Base-by-base conservation (phyloP, 1,140 invertebrate genomes). In the Drosophila asahinai region DNA sequence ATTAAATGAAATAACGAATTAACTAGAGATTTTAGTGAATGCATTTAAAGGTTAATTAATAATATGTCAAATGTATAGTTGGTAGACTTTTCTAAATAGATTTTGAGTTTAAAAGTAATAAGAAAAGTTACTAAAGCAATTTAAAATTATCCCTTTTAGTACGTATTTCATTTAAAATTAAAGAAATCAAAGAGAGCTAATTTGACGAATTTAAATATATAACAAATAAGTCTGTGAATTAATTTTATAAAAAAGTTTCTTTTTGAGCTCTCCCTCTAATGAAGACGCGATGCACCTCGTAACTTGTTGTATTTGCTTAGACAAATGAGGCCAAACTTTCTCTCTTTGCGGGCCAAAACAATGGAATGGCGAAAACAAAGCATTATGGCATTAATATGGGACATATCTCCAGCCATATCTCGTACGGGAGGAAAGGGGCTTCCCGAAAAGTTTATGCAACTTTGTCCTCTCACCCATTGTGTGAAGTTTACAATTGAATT, bases 401-500 rank as follows among this genome's bases (percentile, higher is more conserved):
- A 30, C 51, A 36, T 55, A 55, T 22, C 52, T 55, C 52, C 30
- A 33, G 30, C 43, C 65, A 59, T 40, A 67, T 60, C 57, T 60
- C 25, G 30, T 25, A 22, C 33, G 5, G 3, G 12, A 6, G 15
- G 15, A 57, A 12, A 33, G 22, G 60, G 47, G 47, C 47, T 19
- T 38, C 25, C 43, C 43, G 14, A 30, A 72, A 73, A 60, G 70
- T 60, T 52, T 27, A 17, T 27, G 42, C n/a, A 42, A 77, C 42
- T 76, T 76, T 75, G 38, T 7, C 51, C 49, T 30, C 42, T 11
- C 58, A 22, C 43, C 36, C 62, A 27, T 55, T 58, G 62, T 78
- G 75, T 22, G 22, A 79, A 78, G 65, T 79, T 71, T 48, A 63
- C 76, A 78, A 71, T 71, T 79, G 76, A 79, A 86, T 84, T 30